Percentiles rank a stretch among this genome's conserved stretches.
These are phyloP conservation scores for Siniperca knerii DNA, from an alignment of 2,113 vertebrate genomes.

Conservation along the genomic window DNA sequence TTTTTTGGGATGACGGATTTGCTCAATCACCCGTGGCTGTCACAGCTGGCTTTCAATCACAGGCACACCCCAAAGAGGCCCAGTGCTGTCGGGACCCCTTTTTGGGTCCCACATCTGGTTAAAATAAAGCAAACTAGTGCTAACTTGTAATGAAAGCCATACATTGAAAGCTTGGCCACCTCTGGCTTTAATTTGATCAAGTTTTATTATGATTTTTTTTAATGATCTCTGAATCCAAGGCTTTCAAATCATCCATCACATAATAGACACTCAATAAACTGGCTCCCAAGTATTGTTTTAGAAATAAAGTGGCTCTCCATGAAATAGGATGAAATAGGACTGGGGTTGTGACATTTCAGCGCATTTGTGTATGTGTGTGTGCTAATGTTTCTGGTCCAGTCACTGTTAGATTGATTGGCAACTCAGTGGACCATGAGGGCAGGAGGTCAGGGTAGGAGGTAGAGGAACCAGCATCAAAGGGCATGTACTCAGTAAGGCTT, in stretches of 20 bases:
- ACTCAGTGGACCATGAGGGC: slow-evolving; percentile 31
- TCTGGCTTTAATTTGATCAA: not conserved
- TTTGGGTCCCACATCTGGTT: slow-evolving; percentile 67
- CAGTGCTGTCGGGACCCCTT: slow-evolving; percentile 9
- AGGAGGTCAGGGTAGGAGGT: slow-evolving; percentile 51
- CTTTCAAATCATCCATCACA: not conserved
- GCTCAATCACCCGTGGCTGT: slow-evolving; percentile 79
- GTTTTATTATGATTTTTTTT: not conserved
- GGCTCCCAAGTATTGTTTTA: not conserved
- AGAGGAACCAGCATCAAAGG: slow-evolving; percentile 30
- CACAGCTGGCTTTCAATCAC: slow-evolving; percentile 76
- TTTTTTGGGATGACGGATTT: slow-evolving; percentile 75
- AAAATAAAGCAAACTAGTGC: slow-evolving; percentile 53
- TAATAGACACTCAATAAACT: not conserved
- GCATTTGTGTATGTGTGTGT: slow-evolving; percentile 1
- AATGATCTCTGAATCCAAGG: not conserved
- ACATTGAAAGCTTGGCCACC: slow-evolving; percentile 33
- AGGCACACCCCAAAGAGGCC: slow-evolving; percentile 47
- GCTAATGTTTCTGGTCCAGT: not conserved
- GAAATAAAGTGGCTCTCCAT: slow-evolving; percentile 1
- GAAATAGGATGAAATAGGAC: slow-evolving; percentile 8
- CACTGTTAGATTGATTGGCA: slow-evolving; percentile 57
- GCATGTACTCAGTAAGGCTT: slow-evolving; percentile 46
- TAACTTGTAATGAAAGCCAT: slow-evolving; percentile 76
- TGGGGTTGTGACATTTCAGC: not conserved